Evolutionary conservation across 2,797 vertebrate species (phyloP), one percentile per base, ranked within the genome.

Genomic region (Gymnoscopelus microlampas): DNA sequence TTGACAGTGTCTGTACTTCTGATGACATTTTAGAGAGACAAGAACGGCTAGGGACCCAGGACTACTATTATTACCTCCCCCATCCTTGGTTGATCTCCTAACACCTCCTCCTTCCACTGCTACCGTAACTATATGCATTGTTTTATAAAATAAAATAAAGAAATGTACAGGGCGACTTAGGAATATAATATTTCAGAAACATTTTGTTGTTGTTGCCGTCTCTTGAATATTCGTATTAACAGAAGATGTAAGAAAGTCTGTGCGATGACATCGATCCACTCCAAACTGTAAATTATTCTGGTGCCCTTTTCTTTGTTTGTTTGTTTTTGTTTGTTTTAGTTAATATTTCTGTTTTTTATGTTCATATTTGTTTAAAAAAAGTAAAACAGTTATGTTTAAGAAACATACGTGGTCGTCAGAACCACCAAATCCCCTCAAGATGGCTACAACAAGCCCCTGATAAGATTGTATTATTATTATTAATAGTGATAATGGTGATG

Each of bases 181-280:
- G 92, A 95, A 95, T 96, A 96, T 96, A 95, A 95, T 96, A 95
- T 96, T 94, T 95, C 92, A 92, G 91, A 93, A 24, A 15, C 7
- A 5, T 44, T 59, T 50, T 44, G 35, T 76, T 81, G 82, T 82
- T 86, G 26, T 91, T 95, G 85, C 91, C 95, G 92, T 95, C 91
- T 94, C 94, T 83, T 95, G 94, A 95, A 93, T 97, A 96, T 93
- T 92, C 87, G 82, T 88, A 85, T 96, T 96, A 96, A 98, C 96
- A 97, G 96, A 97, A 96, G 96, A 95, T 98, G 96, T 98, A 98
- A 97, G 95, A 96, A 89, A 97, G 93, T 97, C 94, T 92, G 90
- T 96, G 95, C 96, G 95, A 88, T 90, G 90, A 75, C 61, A 35
- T 88, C 94, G 91, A 96, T 94, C 92, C 91, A 76, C 93, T 90